phyloP scores from a whole-genome alignment of 2,888 invertebrate species.

The Clunio marinus region DNA sequence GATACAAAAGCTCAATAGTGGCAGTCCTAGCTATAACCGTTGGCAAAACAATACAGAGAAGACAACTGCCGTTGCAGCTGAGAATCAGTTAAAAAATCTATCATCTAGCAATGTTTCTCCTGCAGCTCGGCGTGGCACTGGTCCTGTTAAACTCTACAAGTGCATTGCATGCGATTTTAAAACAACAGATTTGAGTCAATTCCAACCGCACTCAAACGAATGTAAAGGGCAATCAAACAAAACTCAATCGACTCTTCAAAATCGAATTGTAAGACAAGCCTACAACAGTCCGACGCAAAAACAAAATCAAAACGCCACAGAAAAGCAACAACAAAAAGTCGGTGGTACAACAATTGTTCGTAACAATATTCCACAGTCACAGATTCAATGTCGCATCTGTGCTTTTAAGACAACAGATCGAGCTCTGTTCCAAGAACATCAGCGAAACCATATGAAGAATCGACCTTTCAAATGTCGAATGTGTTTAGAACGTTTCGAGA shows the following conservation, averaged over 20 bases:
- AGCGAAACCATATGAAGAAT: conserved; percentile 50
- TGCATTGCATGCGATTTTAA: conserved; percentile 52
- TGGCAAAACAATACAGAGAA: conserved; percentile 25
- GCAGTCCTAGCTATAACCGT: background rate
- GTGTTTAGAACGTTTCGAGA: conserved; percentile 51
- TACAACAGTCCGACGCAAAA: conserved; percentile 32
- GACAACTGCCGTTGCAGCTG: conserved; percentile 37
- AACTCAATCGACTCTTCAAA: background rate
- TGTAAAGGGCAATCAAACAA: conserved; percentile 44
- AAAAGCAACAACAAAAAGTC: conserved; percentile 18
- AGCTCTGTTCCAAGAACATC: conserved; percentile 49
- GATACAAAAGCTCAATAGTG: conserved; percentile 47
- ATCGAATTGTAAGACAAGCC: conserved; percentile 4
- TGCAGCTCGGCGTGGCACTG: conserved; percentile 24
- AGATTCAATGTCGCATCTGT: conserved; percentile 47
- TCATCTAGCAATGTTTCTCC: background rate
- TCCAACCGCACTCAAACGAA: conserved; percentile 51
- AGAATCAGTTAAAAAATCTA: conserved; percentile 44
- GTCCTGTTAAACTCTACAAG: conserved; percentile 50
- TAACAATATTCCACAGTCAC: conserved; percentile 41
- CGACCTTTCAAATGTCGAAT: conserved; percentile 52
- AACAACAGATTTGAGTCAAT: conserved; percentile 50
- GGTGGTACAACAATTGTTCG: conserved; percentile 24
- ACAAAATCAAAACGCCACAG: conserved; percentile 43
- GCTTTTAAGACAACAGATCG: conserved; percentile 51